Percentiles rank a stretch among this genome's conserved stretches.
Conservation (phyloP, 2,797 vertebrate genomes). For the Luscinia luscinia region DNA sequence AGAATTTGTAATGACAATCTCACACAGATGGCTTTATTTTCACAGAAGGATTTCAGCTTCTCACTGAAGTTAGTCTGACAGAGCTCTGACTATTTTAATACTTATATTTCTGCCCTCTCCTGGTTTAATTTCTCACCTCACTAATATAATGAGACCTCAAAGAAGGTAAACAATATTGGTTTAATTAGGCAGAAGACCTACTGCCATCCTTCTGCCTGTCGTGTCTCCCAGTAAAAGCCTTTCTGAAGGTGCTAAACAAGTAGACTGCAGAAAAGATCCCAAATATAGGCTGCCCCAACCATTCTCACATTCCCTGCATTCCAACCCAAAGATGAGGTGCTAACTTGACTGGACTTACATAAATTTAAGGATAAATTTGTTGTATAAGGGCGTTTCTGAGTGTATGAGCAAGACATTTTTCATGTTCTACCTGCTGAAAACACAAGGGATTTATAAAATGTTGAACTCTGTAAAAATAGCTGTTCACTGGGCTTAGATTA, state of each 20-base stretch:
- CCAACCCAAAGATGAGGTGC: not conserved
- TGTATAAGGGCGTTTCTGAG: not conserved
- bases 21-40: not conserved
- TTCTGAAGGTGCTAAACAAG: not conserved
- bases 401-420: not conserved
- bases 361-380: not conserved
- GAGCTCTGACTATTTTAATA: not conserved
- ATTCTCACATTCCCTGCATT: not conserved
- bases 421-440: not conserved
- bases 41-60: not conserved
- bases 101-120: not conserved
- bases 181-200: not conserved
- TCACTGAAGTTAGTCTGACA: not conserved
- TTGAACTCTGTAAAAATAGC: not conserved
- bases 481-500: not conserved
- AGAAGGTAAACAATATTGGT: not conserved
- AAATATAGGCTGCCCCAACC: not conserved
- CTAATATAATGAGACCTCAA: not conserved
- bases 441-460: not conserved
- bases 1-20: not conserved
- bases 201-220: not conserved
- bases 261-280: not conserved
- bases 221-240: not conserved
- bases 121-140: not conserved
- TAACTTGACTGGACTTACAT: not conserved